Percentiles rank a stretch among this genome's conserved stretches.
phyloP scores from a whole-genome alignment of 2,888 invertebrate genomes.

The Drosophila anomalata region DNA sequence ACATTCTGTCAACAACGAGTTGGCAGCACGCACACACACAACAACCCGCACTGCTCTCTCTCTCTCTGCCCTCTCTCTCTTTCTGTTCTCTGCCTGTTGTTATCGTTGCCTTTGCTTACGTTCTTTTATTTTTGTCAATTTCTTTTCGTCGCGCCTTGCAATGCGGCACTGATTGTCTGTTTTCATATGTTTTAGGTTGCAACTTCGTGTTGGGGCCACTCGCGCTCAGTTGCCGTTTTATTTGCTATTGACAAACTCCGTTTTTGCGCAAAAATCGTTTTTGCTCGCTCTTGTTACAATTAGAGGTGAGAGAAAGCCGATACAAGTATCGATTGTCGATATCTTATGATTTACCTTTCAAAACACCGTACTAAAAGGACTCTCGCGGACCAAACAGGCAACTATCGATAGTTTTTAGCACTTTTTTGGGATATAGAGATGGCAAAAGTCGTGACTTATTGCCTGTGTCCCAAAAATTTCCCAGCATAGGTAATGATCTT shows the following conservation, averaged over 20 bases:
- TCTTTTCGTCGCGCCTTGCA: constrained; percentile 9
- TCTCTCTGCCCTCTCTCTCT: constrained; percentile 2
- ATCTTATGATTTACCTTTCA: not conserved
- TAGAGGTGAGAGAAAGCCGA: not conserved
- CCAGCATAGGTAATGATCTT: too few species aligned
- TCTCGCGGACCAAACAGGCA: not conserved
- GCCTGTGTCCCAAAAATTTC: too few species aligned
- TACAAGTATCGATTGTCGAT: not conserved
- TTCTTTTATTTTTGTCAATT: constrained; percentile 35
- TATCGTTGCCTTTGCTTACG: constrained; percentile 56
- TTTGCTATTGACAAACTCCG: constrained; percentile 64
- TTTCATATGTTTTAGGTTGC: constrained; percentile 6
- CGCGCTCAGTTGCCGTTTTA: constrained; percentile 26
- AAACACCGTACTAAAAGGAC: not conserved
- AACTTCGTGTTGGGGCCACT: constrained; percentile 34
- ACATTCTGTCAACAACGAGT: constrained; percentile 28
- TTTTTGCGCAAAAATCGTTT: constrained; percentile 75
- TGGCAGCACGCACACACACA: constrained; percentile 71
- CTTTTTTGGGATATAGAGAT: too few species aligned
- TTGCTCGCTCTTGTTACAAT: constrained; percentile 60
- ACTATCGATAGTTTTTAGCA: too few species aligned
- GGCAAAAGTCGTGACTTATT: too few species aligned
- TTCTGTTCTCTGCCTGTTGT: constrained; percentile 49
- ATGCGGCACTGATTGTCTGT: constrained; percentile 13
- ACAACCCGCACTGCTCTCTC: constrained; percentile 50